Evolutionary conservation across 2,888 invertebrate species (phyloP).

Genomic region (Ferdinandea cuprea): DNA sequence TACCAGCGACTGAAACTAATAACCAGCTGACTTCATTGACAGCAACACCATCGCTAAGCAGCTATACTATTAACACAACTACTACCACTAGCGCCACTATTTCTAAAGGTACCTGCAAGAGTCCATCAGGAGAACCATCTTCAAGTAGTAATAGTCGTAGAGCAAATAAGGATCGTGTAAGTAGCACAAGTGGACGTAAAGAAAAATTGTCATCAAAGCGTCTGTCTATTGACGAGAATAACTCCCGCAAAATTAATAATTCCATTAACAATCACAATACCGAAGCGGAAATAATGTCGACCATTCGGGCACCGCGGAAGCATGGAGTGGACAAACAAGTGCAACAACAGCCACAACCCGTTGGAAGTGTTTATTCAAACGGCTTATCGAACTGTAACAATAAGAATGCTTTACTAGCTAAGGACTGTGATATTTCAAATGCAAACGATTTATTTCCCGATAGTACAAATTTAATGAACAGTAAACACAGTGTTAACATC

Average conservation of each 20-base stretch:
- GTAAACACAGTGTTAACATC: conserved; percentile 51
- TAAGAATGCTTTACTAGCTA: conserved; percentile 65
- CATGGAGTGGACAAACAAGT: conserved; percentile 37
- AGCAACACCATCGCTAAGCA: conserved; percentile 62
- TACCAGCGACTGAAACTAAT: conserved; percentile 59
- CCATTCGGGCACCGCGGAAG: conserved; percentile 51
- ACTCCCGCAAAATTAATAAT: conserved; percentile 31
- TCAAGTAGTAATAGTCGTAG: conserved; percentile 46
- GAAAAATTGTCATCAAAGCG: conserved; percentile 59
- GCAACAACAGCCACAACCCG: conserved; percentile 5
- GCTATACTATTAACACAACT: conserved; percentile 36
- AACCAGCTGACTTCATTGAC: conserved; percentile 69
- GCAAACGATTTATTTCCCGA: conserved; percentile 63
- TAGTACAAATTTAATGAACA: conserved; percentile 74
- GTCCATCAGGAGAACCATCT: conserved; percentile 56
- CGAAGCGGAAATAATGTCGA: conserved; percentile 46
- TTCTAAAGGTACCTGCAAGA: conserved; percentile 64
- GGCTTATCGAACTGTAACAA: conserved; percentile 42
- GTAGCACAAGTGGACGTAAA: conserved; percentile 41
- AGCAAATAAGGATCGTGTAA: conserved; percentile 62
- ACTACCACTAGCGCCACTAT: conserved; percentile 36
- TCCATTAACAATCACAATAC: conserved; percentile 60
- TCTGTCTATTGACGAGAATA: conserved; percentile 47
- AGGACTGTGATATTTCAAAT: conserved; percentile 74
- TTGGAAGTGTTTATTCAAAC: conserved; percentile 47